Evolutionary conservation across 2,113 vertebrate species (phyloP).

Genomic region (Aphelocoma coerulescens): DNA sequence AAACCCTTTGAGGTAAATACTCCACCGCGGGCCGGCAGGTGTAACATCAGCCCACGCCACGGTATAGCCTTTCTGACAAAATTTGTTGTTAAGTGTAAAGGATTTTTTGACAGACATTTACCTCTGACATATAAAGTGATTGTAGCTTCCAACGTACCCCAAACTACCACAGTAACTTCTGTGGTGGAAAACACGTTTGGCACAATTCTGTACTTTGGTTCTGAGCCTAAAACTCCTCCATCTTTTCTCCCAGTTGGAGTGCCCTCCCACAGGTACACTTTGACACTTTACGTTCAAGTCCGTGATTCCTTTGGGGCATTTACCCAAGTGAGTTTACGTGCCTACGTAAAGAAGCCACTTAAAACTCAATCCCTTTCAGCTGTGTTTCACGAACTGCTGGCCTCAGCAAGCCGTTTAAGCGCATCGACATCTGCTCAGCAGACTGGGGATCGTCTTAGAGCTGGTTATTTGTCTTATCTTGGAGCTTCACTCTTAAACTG

Average conservation of each 20-base stretch:
- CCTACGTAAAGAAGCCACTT: not conserved
- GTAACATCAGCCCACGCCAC: not conserved
- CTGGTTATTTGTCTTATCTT: conserved; percentile 52
- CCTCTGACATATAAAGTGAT: conserved; percentile 72
- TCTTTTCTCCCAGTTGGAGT: conserved; percentile 61
- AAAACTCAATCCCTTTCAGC: not conserved
- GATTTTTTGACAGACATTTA: conserved; percentile 58
- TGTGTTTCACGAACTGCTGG: not conserved
- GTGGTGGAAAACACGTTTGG: conserved; percentile 60
- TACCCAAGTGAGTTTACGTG: conserved; percentile 35
- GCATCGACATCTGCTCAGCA: not conserved
- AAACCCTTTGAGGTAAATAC: conserved; percentile 35
- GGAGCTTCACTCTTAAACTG: conserved; percentile 60
- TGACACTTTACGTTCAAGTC: conserved; percentile 55
- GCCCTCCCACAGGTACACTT: not conserved
- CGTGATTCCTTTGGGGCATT: conserved; percentile 48
- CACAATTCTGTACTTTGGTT: conserved; percentile 58
- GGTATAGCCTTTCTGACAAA: conserved; percentile 62
- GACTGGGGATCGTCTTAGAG: conserved; percentile 6
- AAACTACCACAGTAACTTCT: conserved; percentile 24
- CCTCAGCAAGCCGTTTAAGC: not conserved
- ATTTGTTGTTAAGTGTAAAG: conserved; percentile 61
- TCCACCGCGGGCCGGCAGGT: conserved; percentile 31
- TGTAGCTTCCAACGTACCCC: not conserved
- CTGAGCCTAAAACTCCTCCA: not conserved